A percentile compares a stretch with the other conserved stretches of the same genome.
These are phyloP conservation scores for Cerceris ruficornis DNA, from an alignment of 2,888 invertebrate genomes.

Conservation along the genomic window DNA sequence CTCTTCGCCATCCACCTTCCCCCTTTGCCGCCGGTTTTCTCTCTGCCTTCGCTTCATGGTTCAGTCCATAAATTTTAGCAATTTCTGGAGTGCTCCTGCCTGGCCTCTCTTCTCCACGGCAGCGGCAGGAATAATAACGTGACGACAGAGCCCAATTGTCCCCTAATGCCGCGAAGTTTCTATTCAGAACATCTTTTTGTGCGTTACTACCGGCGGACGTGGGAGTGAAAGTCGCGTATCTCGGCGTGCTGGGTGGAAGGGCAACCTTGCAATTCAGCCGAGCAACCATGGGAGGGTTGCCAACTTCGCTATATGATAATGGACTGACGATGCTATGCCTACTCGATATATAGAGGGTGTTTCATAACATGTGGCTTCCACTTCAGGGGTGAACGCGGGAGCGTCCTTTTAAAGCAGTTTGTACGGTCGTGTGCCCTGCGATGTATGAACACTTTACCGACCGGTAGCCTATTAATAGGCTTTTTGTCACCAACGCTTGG, in stretches of 20 bases:
- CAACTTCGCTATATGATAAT: conserved; percentile 71
- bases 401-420: too few species aligned
- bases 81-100: conserved; percentile 71
- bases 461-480: too few species aligned
- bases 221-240: conserved; percentile 71
- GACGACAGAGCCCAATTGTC: conserved; percentile 75
- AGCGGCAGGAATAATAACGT: conserved; percentile 73
- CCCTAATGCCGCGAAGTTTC: conserved; percentile 76
- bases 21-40: conserved; percentile 14
- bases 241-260: conserved; percentile 62
- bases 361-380: background rate
- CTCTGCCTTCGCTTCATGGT: conserved; percentile 12
- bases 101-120: conserved; percentile 34
- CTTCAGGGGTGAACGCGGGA: too few species aligned
- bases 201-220: conserved; percentile 69
- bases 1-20: background rate
- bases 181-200: conserved; percentile 75
- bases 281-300: conserved; percentile 70
- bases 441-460: too few species aligned
- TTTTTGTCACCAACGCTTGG: too few species aligned
- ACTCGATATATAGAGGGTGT: conserved; percentile 55
- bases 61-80: conserved; percentile 72
- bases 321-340: conserved; percentile 63
- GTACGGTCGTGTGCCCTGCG: too few species aligned
- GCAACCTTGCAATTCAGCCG: conserved; percentile 69